A percentile compares a stretch with the other conserved stretches of the same genome.
Conservation (phyloP, 1,140 invertebrate species). For the Zaprionus ornatus region DNA sequence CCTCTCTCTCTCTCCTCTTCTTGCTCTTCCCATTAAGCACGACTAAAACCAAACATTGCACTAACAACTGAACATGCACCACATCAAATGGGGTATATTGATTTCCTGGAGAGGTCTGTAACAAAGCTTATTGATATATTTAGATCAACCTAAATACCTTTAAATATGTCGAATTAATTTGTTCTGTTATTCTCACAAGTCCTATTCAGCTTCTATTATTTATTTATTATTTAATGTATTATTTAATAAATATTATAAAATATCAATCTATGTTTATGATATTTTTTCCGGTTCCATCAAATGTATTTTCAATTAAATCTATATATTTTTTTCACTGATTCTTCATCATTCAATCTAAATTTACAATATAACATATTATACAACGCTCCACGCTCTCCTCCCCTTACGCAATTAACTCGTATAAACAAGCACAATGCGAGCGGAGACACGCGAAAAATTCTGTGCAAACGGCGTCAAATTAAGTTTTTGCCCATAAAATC, state of each 20-base stretch:
- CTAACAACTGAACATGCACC: slow-evolving; percentile 6
- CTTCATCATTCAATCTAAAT: neutral
- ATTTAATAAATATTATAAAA: too few relatives aligned
- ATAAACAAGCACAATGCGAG: slow-evolving; percentile 38
- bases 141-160: too few relatives aligned
- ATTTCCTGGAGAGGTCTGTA: neutral
- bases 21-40: slow-evolving; percentile 14
- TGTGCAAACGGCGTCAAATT: slow-evolving; percentile 75
- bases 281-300: too few relatives aligned
- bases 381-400: neutral
- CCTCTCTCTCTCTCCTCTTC: neutral
- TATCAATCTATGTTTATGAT: too few relatives aligned
- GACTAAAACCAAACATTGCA: slow-evolving; percentile 11
- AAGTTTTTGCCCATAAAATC: slow-evolving; percentile 73
- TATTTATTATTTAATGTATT: too few relatives aligned
- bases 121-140: neutral
- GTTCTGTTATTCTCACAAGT: too few relatives aligned
- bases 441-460: slow-evolving; percentile 45
- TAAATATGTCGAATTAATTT: too few relatives aligned
- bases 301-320: too few relatives aligned
- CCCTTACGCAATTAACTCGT: slow-evolving; percentile 64
- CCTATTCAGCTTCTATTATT: too few relatives aligned
- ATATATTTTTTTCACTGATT: too few relatives aligned
- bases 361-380: too few relatives aligned
- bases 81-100: neutral